These are phyloP conservation scores for Bombus turneri DNA, from an alignment of 1,140 invertebrate species.

Conservation along the genomic window DNA sequence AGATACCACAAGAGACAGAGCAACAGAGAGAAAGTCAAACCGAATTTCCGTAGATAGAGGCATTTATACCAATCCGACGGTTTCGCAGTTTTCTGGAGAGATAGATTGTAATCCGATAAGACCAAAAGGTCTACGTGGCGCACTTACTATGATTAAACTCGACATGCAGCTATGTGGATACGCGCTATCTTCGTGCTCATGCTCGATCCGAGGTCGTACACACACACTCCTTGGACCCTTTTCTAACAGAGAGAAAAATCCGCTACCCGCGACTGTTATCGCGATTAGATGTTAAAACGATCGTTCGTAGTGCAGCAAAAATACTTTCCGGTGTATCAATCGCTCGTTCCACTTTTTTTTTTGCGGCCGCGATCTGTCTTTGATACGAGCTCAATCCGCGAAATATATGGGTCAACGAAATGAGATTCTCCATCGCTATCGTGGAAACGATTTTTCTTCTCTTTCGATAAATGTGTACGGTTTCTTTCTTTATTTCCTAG, in stretches of 20 bases:
- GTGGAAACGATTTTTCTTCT: neutral
- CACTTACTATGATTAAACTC: constrained; percentile 70
- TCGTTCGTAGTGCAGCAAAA: neutral
- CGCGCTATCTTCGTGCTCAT: constrained; percentile 14
- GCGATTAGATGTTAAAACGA: constrained; percentile 49
- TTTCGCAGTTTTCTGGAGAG: constrained; percentile 40
- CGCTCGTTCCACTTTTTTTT: constrained; percentile 12
- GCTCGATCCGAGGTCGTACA: neutral
- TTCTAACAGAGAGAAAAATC: neutral
- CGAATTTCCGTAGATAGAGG: constrained; percentile 4
- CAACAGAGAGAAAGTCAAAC: neutral
- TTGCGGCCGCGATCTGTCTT: neutral
- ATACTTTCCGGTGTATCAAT: constrained; percentile 33
- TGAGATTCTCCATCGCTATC: neutral
- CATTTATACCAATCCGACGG: constrained; percentile 25
- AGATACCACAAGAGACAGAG: neutral
- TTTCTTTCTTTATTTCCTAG: neutral
- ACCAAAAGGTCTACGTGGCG: constrained; percentile 53
- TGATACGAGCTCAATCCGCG: constrained; percentile 4
- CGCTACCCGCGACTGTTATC: neutral
- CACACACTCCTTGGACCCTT: neutral
- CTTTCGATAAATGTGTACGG: neutral
- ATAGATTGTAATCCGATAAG: constrained; percentile 65
- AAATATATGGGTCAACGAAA: constrained; percentile 24
- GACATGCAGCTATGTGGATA: constrained; percentile 51